These are phyloP conservation scores for Heterotis niloticus DNA, from an alignment of 2,113 vertebrate species.

Conservation along the genomic window DNA sequence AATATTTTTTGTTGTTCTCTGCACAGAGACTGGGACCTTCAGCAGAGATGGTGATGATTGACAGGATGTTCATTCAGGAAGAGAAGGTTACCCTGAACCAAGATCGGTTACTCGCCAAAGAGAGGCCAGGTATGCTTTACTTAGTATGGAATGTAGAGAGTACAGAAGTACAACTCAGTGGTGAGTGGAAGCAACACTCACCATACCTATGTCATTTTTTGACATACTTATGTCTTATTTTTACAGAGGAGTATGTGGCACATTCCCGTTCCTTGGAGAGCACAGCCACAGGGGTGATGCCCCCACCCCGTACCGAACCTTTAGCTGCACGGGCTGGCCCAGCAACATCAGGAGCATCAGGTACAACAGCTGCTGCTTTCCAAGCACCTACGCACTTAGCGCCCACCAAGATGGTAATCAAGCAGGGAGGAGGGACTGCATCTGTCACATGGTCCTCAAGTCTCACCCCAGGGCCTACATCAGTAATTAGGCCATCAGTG, in stretches of 20 bases:
- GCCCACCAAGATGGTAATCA: slow-evolving; percentile 85
- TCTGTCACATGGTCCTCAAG: slow-evolving; percentile 85
- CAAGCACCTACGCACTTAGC: slow-evolving; percentile 30
- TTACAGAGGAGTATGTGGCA: slow-evolving; percentile 82
- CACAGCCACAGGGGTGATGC: slow-evolving; percentile 35
- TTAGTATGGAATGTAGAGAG: background rate
- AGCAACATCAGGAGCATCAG: slow-evolving; percentile 3
- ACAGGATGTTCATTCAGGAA: slow-evolving; percentile 94
- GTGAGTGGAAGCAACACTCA: background rate
- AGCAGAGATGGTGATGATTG: slow-evolving; percentile 96
- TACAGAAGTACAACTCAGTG: background rate
- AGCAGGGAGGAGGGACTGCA: slow-evolving; percentile 76
- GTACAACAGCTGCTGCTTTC: slow-evolving; percentile 16
- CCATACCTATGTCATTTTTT: background rate
- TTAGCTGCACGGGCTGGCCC: slow-evolving; percentile 27
- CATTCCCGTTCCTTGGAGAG: slow-evolving; percentile 72
- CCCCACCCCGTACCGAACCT: slow-evolving; percentile 29
- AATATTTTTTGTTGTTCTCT: slow-evolving; percentile 31
- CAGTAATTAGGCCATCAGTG: slow-evolving; percentile 23
- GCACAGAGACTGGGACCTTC: slow-evolving; percentile 85
- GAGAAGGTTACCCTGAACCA: slow-evolving; percentile 81
- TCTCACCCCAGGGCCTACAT: slow-evolving; percentile 50
- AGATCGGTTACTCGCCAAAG: slow-evolving; percentile 82
- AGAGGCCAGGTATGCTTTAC: slow-evolving; percentile 76
- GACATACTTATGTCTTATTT: background rate